phyloP scores from a whole-genome alignment of 2,113 vertebrate species.

The rat (Rattus norvegicus) region GRCr8 NC_086022.1:71164001-71164500 shows the following conservation, averaged over 20 bases:
- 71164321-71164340: neutral
- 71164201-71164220: fast-evolving
- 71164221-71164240: neutral
- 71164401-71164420: neutral
- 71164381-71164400: neutral
- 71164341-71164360: neutral
- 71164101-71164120: neutral
- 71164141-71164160: neutral
- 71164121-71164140: neutral
- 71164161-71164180: neutral
- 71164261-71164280: neutral
- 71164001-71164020: neutral
- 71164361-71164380: neutral
- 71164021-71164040: neutral
- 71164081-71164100: too few relatives aligned
- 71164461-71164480: neutral
- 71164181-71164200: neutral
- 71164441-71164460: neutral
- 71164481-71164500: neutral
- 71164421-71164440: neutral
- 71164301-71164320: neutral
- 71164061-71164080: too few relatives aligned
- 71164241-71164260: too few relatives aligned
- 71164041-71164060: neutral
- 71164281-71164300: neutral